phyloP scores from a whole-genome alignment of 2,113 vertebrate species.

The Labeo catla region DNA sequence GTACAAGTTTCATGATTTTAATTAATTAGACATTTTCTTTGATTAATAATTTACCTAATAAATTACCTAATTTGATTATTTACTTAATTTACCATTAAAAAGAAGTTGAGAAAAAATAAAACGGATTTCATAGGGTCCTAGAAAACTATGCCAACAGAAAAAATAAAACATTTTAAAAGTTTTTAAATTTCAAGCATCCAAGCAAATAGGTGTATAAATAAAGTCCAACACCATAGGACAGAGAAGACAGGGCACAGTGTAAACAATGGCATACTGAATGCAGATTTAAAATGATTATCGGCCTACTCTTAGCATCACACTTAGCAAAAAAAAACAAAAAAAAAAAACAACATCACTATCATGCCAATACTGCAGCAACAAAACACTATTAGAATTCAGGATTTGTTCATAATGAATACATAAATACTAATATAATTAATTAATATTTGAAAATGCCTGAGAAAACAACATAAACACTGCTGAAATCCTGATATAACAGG shows the following conservation, averaged over 20 bases:
- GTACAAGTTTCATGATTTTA: too few species aligned
- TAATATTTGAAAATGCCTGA: not conserved
- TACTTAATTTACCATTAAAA: too few species aligned
- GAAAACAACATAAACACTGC: not conserved
- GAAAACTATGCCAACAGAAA: not conserved
- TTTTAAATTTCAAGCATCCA: not conserved
- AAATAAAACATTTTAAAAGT: not conserved
- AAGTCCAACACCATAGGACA: too few species aligned
- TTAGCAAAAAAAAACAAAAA: not conserved
- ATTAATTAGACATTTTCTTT: too few species aligned
- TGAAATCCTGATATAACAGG: too few species aligned
- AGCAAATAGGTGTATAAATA: not conserved
- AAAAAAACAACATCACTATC: not conserved
- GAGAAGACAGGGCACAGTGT: not conserved
- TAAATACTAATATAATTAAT: too few species aligned
- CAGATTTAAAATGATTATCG: not conserved
- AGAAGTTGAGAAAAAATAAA: too few species aligned
- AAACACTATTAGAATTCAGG: not conserved
- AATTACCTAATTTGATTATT: too few species aligned
- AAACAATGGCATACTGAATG: not conserved
- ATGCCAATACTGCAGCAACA: not conserved
- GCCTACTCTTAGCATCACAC: not conserved
- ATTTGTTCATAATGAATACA: not conserved
- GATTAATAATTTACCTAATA: too few species aligned
- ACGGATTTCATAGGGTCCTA: too few species aligned